Base-by-base conservation (phyloP, 2,888 invertebrate genomes). In the Cordylochernes scorpioides region DNA sequence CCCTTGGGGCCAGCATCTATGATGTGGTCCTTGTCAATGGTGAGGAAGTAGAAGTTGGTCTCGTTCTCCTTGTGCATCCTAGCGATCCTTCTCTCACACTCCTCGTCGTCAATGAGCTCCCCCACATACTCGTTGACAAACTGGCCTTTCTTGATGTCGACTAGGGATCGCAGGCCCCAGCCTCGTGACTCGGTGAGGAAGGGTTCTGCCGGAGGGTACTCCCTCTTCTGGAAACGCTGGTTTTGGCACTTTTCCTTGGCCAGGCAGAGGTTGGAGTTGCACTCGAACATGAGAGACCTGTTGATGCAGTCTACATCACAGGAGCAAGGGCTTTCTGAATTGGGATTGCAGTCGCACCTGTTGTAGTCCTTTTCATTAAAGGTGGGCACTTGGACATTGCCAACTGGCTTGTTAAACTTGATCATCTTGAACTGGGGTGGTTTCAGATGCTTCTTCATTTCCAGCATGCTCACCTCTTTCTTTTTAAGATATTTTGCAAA, bases 111-210 rank as follows among this genome's bases (percentile, higher is more conserved):
- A 35, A 91, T 77, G 33, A 94, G 55, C 52, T 94, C 91, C 1
- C 91, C 91, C 0, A 88, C 84, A 51, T 94, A 94, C 50, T 94
- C 91, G 38, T 82, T 75, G 3, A 94, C 69, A 57, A 91, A 91
- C 45, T 71, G 68, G 3, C 82, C 77, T 54, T 54, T 53, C 49
- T 61, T 64, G 26, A 91, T 66, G 25, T 66, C 61, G 21, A 67
- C 68, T 0, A 71, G 50, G 0, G 71, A 62, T 44, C 68, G 67
- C 4, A 91, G 60, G 0, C 80, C 80, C 74, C 86, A 91, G 0
- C 88, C 88, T 19, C 78, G 59, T 3, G 63, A 64, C 3, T 63
- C 61, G 0, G 84, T 78, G 38, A 67, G 50, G 39, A 52, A 51
- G 0, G 77, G 71, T 26, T 29, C 26, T 36, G 62, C 60, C 44